Base-by-base conservation (phyloP, 2,797 vertebrate genomes). In the Clarias laeviceps region DNA sequence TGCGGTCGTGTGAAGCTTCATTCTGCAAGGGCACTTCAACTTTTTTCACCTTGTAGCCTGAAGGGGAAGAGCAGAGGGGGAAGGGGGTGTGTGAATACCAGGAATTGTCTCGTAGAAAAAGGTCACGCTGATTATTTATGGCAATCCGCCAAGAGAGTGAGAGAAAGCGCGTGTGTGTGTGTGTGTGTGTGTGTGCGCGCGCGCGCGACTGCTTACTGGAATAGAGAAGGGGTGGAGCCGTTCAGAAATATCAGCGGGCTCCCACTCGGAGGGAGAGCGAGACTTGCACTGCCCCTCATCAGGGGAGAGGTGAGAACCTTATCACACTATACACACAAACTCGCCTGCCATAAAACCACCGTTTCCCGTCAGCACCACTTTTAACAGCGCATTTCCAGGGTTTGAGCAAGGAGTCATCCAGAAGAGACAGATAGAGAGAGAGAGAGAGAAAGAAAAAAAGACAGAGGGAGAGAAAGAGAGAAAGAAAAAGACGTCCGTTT, bases 101-200 rank as follows among this genome's bases (percentile, higher is more conserved):
- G 96, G 95, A 97, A 96, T 94, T 93, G 93, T 91, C 90, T 92
- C 80, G 92, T 91, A 92, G 94, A 91, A 91, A 88, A 90, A 94
- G 93, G 94, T 95, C 94, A 94, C 91, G 86, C 90, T 94, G 93
- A 94, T 94, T 93, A 95, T 93, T 93, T 95, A 93, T 93, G 94
- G 94, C 92, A 91, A 92, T 90, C 92, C 90, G 91, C 94, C 94
- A 93, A 76, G 86, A 34, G 92, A 86, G 92, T 84, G 88, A 59
- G 86, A 56, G 84, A 77, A 80, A 65, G 83, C 65, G 88, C 29
- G 86, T 27, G 84, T 73, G 87, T 54, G 85, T 66, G 84, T 6
- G 86, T 40, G 88, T 6, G 86, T 74, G 65, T 56, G 84, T 64
- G 65, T 2, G 66, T 1, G 66, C 1, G 66, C 7, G 76, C 20